Percentiles rank a stretch among this genome's conserved stretches.
Conservation (phyloP, 2,113 vertebrate species). For the Platysteira castanea region DNA sequence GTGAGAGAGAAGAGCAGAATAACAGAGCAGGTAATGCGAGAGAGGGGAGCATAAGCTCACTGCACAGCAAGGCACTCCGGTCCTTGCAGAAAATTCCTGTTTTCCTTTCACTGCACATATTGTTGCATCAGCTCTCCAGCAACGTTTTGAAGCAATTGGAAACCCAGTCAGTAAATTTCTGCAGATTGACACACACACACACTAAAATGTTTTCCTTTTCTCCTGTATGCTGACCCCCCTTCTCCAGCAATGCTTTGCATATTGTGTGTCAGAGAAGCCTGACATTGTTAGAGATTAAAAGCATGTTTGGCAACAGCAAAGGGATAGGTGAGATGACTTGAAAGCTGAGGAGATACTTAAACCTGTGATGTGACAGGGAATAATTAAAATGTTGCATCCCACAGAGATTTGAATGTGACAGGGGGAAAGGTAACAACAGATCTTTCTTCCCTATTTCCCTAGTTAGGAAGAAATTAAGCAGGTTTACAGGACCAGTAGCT, state of each 20-base stretch:
- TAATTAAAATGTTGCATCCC: constrained; percentile 35
- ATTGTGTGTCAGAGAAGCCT: constrained; percentile 8
- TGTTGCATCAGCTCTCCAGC: constrained; percentile 1
- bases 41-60: not conserved
- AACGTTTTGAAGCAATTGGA: not conserved
- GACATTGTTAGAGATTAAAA: constrained; percentile 21
- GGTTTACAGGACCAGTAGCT: not conserved
- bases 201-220: not conserved
- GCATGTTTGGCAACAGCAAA: constrained; percentile 13
- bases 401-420: not conserved
- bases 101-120: not conserved
- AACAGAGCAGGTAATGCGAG: not conserved
- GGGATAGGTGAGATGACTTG: not conserved
- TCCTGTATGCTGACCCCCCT: not conserved
- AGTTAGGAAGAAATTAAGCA: not conserved
- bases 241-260: not conserved
- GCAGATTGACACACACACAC: not conserved
- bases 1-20: not conserved
- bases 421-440: not conserved
- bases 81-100: not conserved
- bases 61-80: not conserved
- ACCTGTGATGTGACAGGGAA: not conserved
- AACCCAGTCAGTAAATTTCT: constrained; percentile 4
- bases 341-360: constrained; percentile 33
- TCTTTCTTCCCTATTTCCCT: not conserved